Percentiles rank a stretch among this genome's conserved stretches.
Conservation (phyloP, 2,888 invertebrate genomes). For the Cheilosia impressa region DNA sequence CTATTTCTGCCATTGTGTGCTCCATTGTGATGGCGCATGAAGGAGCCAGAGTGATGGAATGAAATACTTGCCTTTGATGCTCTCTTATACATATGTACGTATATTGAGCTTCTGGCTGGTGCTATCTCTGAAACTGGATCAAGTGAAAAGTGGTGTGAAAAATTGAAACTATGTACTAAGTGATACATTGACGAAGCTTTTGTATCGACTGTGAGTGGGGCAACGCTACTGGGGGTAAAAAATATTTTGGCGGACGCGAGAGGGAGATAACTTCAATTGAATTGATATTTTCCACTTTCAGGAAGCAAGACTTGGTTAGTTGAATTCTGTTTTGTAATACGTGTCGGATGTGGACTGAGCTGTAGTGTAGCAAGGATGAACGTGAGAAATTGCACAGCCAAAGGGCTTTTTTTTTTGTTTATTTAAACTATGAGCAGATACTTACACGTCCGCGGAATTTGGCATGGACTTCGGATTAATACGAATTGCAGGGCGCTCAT, state of each 20-base stretch:
- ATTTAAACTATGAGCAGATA: no score
- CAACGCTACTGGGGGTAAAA: slow-evolving; percentile 17
- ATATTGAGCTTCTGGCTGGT: slow-evolving; percentile 8
- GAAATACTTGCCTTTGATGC: slow-evolving; percentile 71
- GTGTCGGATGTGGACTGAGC: not conserved
- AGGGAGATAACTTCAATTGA: slow-evolving; percentile 7
- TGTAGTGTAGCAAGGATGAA: not conserved
- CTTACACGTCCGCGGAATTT: no score
- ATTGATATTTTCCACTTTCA: slow-evolving; percentile 13
- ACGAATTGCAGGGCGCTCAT: no score
- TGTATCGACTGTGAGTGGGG: slow-evolving; percentile 21
- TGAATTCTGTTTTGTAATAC: slow-evolving; percentile 1
- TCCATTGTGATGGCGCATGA: slow-evolving; percentile 58
- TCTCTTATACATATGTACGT: slow-evolving; percentile 10
- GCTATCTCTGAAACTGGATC: slow-evolving; percentile 59
- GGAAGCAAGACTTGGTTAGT: slow-evolving; percentile 2
- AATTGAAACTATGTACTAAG: slow-evolving; percentile 62
- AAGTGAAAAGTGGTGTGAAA: slow-evolving; percentile 62
- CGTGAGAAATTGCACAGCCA: no score
- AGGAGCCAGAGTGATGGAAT: slow-evolving; percentile 57
- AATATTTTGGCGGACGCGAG: not conserved
- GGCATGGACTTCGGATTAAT: no score
- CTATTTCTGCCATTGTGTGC: slow-evolving; percentile 60
- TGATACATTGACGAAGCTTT: slow-evolving; percentile 48
- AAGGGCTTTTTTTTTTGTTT: no score